Base-by-base conservation (phyloP, 1,140 invertebrate species). In the Nephotettix cincticeps region DNA sequence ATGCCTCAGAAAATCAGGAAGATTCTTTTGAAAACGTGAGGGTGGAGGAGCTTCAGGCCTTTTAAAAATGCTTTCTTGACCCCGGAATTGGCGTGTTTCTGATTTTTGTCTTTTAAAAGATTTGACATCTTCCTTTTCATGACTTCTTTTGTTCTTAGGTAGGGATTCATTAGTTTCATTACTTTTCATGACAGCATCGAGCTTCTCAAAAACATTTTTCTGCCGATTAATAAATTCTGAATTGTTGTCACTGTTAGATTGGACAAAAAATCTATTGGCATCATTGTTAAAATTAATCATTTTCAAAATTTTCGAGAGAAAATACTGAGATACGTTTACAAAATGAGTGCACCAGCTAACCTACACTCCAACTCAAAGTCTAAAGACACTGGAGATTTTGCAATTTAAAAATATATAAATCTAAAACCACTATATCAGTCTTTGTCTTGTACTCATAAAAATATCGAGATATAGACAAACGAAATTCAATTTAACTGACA, bases 41-140 rank as follows among this genome's bases (percentile, higher is more conserved):
- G 82, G 75, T 58, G 82, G 80, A 40, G 87, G 87, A 32, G 85
- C 82, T 77, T 89, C 86, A 3, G 88, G 88, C 72, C 85, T 83
- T 79, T 92, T 93, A 68, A 90, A 93, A 71, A 93, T 90, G 78
- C 91, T 93, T 76, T 92, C 89, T 77, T 86, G 86, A 2, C 90
- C 89, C 72, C 87, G 84, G 77, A 89, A 87, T 43, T 85, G 84
- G 72, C 84, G 85, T 71, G 85, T 85, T 76, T 84, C 80, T 54
- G 76, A 75, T 61, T 72, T 76, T 13, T 75, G 69, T 45, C 61
- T 71, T 29, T 64, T 75, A 30, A n/a, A 19, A 25, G 58, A n/a
- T 1, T 11, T 23, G 21, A 11, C 4, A n/a, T 32, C 40, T 32
- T 65, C 29, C 4, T n/a, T 25, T 36, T 6, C 14, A 40, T 21